A percentile compares a stretch with the other conserved stretches of the same genome.
These are phyloP conservation scores for Avahi laniger DNA, from an alignment of 2,797 vertebrate species.

Conservation along the genomic window DNA sequence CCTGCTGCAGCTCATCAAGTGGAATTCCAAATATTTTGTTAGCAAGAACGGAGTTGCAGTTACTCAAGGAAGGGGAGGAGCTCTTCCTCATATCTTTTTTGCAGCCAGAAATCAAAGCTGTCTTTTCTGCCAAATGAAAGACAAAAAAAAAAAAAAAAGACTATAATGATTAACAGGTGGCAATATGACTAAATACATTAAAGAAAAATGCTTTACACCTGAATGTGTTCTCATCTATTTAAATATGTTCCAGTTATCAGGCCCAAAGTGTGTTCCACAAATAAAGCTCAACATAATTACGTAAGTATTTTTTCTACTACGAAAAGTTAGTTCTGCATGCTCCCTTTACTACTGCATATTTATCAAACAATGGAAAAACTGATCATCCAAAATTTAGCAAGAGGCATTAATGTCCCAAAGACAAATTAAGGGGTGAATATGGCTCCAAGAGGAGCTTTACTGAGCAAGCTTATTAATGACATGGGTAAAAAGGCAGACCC, in stretches of 20 bases:
- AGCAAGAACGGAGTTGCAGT: constrained; percentile 93
- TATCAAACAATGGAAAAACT: constrained; percentile 46
- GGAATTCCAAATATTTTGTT: constrained; percentile 97
- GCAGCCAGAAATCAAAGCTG: constrained; percentile 93
- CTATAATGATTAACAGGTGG: constrained; percentile 65
- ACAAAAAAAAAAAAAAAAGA: constrained; percentile 76
- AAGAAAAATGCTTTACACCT: constrained; percentile 62
- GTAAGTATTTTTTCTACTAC: constrained; percentile 23
- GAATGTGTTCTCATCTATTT: constrained; percentile 37
- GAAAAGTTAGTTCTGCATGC: constrained; percentile 29
- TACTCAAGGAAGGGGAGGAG: constrained; percentile 96
- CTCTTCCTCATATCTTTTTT: constrained; percentile 99
- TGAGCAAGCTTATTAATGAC: constrained; percentile 30
- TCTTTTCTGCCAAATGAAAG: constrained; percentile 90
- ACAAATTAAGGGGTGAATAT: constrained; percentile 41
- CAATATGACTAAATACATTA: constrained; percentile 60
- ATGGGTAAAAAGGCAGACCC: constrained; percentile 23
- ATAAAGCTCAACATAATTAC: constrained; percentile 56
- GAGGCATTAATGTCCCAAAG: constrained; percentile 15
- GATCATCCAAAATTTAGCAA: constrained; percentile 32
- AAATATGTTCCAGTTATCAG: constrained; percentile 46
- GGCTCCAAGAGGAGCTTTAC: constrained; percentile 21
- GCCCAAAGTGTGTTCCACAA: constrained; percentile 37
- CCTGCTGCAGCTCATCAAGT: constrained; percentile 95
- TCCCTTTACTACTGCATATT: background rate